A percentile compares a stretch with the other conserved stretches of the same genome.
phyloP scores from a whole-genome alignment of 1,140 invertebrate species.

The Drosophila paulistorum region DNA sequence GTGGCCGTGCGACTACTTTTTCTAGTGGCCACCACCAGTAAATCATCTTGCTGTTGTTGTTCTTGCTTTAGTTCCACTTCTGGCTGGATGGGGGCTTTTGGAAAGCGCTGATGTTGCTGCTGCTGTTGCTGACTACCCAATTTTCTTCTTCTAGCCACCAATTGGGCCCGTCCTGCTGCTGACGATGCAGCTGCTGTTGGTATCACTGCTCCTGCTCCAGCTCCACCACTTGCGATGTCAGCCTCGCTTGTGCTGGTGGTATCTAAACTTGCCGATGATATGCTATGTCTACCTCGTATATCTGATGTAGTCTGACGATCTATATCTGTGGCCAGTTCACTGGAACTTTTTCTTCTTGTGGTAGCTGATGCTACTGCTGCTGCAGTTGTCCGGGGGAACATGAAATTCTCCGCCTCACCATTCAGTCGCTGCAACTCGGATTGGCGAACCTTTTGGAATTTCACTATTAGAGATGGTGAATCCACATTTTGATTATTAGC shows the following conservation, averaged over 20 bases:
- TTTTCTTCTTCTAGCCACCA: constrained; percentile 57
- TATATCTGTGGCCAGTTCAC: constrained; percentile 81
- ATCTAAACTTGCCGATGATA: constrained; percentile 66
- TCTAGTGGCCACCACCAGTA: constrained; percentile 55
- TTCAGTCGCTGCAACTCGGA: constrained; percentile 90
- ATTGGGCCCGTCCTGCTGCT: constrained; percentile 42
- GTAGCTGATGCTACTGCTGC: constrained; percentile 80
- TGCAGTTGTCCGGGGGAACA: constrained; percentile 88
- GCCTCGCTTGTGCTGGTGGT: constrained; percentile 68
- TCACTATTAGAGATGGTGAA: constrained; percentile 87
- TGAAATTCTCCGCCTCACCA: constrained; percentile 92
- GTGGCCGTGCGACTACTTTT: constrained; percentile 77
- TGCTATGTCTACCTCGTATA: constrained; percentile 54
- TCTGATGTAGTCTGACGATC: constrained; percentile 83
- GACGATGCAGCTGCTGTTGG: neutral
- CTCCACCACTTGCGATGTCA: constrained; percentile 25
- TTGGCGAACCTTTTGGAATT: constrained; percentile 88
- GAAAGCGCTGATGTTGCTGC: constrained; percentile 76
- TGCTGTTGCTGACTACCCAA: constrained; percentile 34
- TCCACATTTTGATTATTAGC: constrained; percentile 41
- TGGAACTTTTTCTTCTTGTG: constrained; percentile 75
- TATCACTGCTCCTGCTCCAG: constrained; percentile 11
- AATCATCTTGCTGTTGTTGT: constrained; percentile 35
- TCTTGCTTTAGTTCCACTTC: constrained; percentile 54
- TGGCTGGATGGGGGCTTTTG: constrained; percentile 82